Evolutionary conservation across 1,140 invertebrate species (phyloP), one percentile per base, ranked within the genome.

Genomic region (Drosophila baimaii): DNA sequence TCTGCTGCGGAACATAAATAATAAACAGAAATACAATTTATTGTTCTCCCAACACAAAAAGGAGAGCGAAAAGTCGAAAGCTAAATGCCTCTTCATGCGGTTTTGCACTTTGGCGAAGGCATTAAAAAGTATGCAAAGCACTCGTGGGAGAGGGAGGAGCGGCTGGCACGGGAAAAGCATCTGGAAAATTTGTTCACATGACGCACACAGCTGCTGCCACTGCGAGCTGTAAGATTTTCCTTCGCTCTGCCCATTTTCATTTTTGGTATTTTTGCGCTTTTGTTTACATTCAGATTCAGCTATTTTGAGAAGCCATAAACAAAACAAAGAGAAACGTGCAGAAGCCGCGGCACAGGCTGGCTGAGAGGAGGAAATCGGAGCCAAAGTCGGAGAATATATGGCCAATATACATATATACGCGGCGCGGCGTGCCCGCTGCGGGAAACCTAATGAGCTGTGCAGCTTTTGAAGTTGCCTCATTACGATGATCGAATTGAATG

Each of bases 231-330:
- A 57, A 57, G 73, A 77, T 77, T 77, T 77, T 77, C 47, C 27
- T 72, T 33, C 25, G 39, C 39, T 39, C 27, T 52, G 52, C 41
- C 51, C 64, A 51, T 68, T 59, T 62, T 66, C 51, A 44, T 41
- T 69, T 70, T 72, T 43, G 52, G 66, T 75, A 44, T 74, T 72
- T 79, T 78, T 61, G 81, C 73, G 81, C 83, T 89, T 89, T 88
- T 88, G 84, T 88, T 88, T 88, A 88, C 85, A 90, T 88, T 89
- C 71, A 47, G 77, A 69, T 81, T 78, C 80, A 77, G 83, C 84
- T 88, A 88, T 88, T 88, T 88, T 89, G 79, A 72, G 84, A 88
- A 88, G 80, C 84, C 80, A 88, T 88, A 89, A 88, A 88, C 83
- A 88, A 88, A 86, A 62, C 79, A 86, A 85, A 86, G 70, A 66